Percentiles rank a stretch among this genome's conserved stretches.
Evolutionary conservation across 2,113 vertebrate species (phyloP).

Genomic region (Crotophaga sulcirostris): DNA sequence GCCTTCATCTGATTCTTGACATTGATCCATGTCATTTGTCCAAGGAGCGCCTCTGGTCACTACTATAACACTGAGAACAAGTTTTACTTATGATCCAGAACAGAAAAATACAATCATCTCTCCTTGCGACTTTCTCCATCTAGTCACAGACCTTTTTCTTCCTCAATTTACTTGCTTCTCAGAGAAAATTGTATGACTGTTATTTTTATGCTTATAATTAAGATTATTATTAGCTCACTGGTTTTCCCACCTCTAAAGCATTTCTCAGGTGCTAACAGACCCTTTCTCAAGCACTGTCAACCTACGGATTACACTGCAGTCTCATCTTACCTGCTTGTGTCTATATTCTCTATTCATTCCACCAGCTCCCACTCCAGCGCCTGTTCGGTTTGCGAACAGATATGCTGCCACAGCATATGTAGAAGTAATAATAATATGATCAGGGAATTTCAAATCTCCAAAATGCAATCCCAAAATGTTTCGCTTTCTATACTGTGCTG

Average conservation of each 20-base stretch:
- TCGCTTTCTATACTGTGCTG: neutral
- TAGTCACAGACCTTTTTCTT: neutral
- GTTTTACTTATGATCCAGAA: neutral
- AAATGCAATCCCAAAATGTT: neutral
- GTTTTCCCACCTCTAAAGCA: neutral
- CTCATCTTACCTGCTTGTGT: neutral
- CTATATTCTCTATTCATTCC: neutral
- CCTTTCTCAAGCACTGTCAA: neutral
- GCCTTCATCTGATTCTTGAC: neutral
- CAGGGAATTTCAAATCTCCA: constrained; percentile 60
- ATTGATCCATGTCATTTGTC: neutral
- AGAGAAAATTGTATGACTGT: neutral
- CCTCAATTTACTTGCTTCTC: neutral
- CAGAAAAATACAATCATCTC: neutral
- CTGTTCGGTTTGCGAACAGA: constrained; percentile 40
- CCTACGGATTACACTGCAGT: neutral
- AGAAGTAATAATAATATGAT: constrained; percentile 35
- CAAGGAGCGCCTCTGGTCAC: neutral
- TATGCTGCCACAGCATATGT: neutral
- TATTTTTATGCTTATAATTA: neutral
- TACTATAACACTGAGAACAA: neutral
- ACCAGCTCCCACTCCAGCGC: neutral
- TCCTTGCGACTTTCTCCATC: neutral
- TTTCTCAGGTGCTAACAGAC: neutral
- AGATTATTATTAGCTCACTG: neutral